phyloP scores from a whole-genome alignment of 2,113 vertebrate genomes.

The Hiodon tergisus region DNA sequence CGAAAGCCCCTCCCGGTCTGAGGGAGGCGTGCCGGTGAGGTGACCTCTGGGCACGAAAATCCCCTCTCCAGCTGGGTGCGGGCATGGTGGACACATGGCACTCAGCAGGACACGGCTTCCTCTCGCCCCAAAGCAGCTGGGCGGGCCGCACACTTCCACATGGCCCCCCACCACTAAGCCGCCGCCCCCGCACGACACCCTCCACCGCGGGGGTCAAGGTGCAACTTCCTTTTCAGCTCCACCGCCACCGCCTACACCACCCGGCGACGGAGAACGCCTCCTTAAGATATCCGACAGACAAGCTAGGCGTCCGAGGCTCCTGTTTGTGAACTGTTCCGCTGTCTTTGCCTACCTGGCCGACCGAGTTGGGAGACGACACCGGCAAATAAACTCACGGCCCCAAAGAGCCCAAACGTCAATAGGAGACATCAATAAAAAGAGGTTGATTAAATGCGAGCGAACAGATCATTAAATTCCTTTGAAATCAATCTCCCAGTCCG shows the following conservation, averaged over 20 bases:
- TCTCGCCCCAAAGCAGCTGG: neutral
- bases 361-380: no score
- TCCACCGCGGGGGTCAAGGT: no score
- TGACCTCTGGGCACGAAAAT: neutral
- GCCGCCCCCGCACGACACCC: neutral
- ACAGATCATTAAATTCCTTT: slow-evolving; percentile 9
- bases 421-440: slow-evolving; percentile 2
- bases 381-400: no score
- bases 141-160: neutral
- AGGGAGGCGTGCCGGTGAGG: neutral
- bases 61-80: neutral
- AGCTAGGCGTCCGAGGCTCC: no score
- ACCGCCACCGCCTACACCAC: no score
- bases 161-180: neutral
- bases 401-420: neutral
- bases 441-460: slow-evolving; percentile 15
- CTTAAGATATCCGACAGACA: no score
- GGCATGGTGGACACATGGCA: neutral
- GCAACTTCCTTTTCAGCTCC: no score
- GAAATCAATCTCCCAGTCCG: slow-evolving; percentile 6
- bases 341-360: no score
- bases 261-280: no score
- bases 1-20: neutral
- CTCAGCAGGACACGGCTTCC: neutral
- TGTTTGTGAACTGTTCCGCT: no score